A percentile compares a stretch with the other conserved stretches of the same genome.
Conservation (phyloP, 2,888 invertebrate species). For the Onchidella celtica region DNA sequence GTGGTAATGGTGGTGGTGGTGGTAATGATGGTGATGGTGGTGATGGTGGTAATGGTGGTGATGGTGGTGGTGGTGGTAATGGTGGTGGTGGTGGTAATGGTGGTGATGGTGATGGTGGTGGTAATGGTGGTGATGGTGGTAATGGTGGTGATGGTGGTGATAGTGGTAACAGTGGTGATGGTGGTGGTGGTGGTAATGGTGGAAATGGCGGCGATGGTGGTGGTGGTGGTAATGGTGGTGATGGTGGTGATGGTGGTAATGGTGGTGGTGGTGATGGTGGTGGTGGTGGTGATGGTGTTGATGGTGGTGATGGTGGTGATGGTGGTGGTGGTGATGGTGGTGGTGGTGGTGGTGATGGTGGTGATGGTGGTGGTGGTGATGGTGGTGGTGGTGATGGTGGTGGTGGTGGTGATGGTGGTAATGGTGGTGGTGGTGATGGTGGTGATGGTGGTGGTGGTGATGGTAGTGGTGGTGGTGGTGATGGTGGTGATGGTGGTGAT, state of each 20-base stretch:
- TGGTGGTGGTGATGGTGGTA: background rate
- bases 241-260: background rate
- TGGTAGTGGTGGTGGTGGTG: background rate
- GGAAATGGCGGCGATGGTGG: background rate
- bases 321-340: background rate
- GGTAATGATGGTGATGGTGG: too few relatives aligned
- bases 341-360: conserved; percentile 8
- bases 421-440: background rate
- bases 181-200: background rate
- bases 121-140: too few relatives aligned
- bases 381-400: conserved; percentile 1
- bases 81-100: too few relatives aligned
- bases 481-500: background rate
- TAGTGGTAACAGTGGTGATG: too few relatives aligned
- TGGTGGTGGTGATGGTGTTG: background rate
- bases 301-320: background rate
- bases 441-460: conserved; percentile 12
- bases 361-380: background rate
- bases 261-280: background rate
- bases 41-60: too few relatives aligned
- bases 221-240: background rate
- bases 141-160: too few relatives aligned
- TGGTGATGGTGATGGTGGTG: too few relatives aligned
- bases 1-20: too few relatives aligned
- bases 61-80: too few relatives aligned